These are phyloP conservation scores for Aporophyla lueneburgensis DNA, from an alignment of 2,888 invertebrate species.

Conservation along the genomic window DNA sequence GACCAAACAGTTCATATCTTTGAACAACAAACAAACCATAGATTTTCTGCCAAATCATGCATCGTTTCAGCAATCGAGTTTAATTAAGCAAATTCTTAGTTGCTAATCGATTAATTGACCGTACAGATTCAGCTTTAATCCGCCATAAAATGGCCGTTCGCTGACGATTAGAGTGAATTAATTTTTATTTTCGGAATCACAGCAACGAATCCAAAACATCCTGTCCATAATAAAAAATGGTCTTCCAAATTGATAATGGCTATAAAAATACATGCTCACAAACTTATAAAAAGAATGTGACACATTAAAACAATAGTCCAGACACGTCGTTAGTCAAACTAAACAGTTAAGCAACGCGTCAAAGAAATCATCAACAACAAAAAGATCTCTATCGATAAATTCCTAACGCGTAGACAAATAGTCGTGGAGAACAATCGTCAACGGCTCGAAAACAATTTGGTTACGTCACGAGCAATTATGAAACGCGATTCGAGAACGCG, in stretches of 20 bases:
- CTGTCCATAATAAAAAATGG: slow-evolving; percentile 27
- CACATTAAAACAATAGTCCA: slow-evolving; percentile 64
- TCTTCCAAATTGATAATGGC: slow-evolving; percentile 47
- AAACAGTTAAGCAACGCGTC: slow-evolving; percentile 76
- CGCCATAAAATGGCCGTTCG: slow-evolving; percentile 53
- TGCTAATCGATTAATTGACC: slow-evolving; percentile 64
- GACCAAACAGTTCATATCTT: neutral
- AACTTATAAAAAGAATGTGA: slow-evolving; percentile 50
- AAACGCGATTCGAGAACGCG: slow-evolving; percentile 84
- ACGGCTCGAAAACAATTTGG: slow-evolving; percentile 89
- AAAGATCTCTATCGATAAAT: slow-evolving; percentile 83
- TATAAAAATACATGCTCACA: slow-evolving; percentile 33
- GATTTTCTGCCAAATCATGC: neutral
- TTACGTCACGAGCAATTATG: slow-evolving; percentile 87
- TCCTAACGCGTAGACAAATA: slow-evolving; percentile 88
- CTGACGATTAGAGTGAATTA: slow-evolving; percentile 44
- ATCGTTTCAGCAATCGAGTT: slow-evolving; percentile 29
- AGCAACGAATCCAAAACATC: slow-evolving; percentile 33
- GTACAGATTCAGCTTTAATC: slow-evolving; percentile 52
- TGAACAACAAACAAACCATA: neutral
- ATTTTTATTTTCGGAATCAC: slow-evolving; percentile 43
- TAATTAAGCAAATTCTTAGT: slow-evolving; percentile 50
- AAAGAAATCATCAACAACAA: slow-evolving; percentile 81
- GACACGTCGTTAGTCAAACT: slow-evolving; percentile 67
- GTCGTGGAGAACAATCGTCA: slow-evolving; percentile 88